Evolutionary conservation across 2,797 vertebrate species (phyloP), one percentile per base, ranked within the genome.

Genomic region (Gymnocypris eckloni): DNA sequence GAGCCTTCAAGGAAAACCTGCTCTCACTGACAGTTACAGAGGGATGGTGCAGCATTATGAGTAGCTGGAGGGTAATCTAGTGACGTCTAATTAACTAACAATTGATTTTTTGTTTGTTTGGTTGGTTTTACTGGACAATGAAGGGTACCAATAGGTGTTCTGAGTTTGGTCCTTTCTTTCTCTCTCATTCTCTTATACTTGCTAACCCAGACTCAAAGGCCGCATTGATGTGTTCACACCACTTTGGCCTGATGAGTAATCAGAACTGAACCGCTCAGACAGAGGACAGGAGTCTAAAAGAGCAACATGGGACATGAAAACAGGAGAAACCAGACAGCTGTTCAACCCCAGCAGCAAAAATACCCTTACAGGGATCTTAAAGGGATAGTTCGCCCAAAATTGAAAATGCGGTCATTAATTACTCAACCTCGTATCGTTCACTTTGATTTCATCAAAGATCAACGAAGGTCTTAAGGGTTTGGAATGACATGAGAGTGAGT

Each of bases 161-260:
- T 12, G 25, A 66, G 59, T 37, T 33, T 10, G 71, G 15, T 66
- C 22, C 59, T 43, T 28, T 43, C 4, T 69, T 59, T 67, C 80
- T 71, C 25, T 64, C 56, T 22, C 20, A 69, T 76, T 52, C 56
- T 75, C 22, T 28, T 66, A 77, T 81, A 77, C 41, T 75, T 87
- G 82, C 82, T 81, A 50, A 84, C 69, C 86, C 22, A 84, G 59
- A 75, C 77, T 75, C 64, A 41, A 43, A 89, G 25, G 66, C 86
- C 69, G 85, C 89, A 90, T 20, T 37, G 82, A 87, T 52, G 75
- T 77, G 20, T 4, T 15, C 77, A 83, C 85, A 82, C 59, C 85
- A 71, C 59, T 54, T 48, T 20, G 39, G 81, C 84, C 64, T 92
- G 88, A 90, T 89, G 89, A 89, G 91, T 86, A 88, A 89, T 82